Evolutionary conservation across 1,140 invertebrate species (phyloP).

Genomic region (Uloborus diversus): DNA sequence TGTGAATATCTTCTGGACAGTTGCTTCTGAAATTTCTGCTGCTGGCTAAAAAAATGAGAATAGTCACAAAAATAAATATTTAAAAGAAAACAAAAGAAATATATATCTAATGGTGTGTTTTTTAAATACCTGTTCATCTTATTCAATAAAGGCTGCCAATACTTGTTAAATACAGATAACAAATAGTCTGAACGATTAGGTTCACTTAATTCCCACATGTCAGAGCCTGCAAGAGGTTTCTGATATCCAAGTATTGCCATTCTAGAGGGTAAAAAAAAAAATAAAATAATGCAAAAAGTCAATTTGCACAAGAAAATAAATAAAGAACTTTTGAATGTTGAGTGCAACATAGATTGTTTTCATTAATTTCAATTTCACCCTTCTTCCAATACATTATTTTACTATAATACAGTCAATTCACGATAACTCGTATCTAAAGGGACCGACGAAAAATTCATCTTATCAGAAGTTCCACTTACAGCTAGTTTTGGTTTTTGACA

Average conservation of each 20-base stretch:
- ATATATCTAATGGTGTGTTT: neutral
- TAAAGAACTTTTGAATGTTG: no score
- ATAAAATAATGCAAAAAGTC: neutral
- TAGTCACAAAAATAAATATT: neutral
- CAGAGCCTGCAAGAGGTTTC: slow-evolving; percentile 79
- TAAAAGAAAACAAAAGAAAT: neutral
- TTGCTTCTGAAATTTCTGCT: neutral
- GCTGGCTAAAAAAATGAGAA: slow-evolving; percentile 11
- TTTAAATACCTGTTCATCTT: slow-evolving; percentile 35
- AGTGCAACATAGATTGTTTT: no score
- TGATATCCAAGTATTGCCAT: slow-evolving; percentile 85
- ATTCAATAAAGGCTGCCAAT: slow-evolving; percentile 74
- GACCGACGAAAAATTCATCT: no score
- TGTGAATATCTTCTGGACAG: slow-evolving; percentile 25
- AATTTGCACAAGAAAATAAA: no score
- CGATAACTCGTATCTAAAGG: no score
- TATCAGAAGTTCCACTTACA: no score
- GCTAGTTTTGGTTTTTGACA: no score
- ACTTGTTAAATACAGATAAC: slow-evolving; percentile 83
- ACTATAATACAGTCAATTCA: no score
- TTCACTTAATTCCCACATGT: slow-evolving; percentile 90
- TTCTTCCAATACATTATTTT: neutral
- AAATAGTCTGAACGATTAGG: slow-evolving; percentile 82
- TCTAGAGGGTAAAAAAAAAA: slow-evolving; percentile 58
- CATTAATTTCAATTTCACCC: neutral